Evolutionary conservation across 2,113 vertebrate genomes (phyloP).

Genomic region (Cariama cristata): DNA sequence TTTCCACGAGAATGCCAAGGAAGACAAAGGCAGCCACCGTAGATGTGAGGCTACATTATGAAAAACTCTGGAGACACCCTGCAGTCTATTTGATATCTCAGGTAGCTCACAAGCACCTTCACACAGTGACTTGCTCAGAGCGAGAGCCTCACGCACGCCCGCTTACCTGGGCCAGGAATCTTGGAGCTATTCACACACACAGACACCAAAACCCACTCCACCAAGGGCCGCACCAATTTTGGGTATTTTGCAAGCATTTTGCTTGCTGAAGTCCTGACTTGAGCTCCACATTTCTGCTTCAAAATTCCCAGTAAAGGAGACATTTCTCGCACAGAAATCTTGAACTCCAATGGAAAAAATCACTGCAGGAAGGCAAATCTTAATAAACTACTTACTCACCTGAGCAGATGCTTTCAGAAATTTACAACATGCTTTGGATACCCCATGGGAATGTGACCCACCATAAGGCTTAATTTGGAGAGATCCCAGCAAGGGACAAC

Average conservation of each 20-base stretch:
- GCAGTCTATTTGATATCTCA: background rate
- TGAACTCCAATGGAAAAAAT: background rate
- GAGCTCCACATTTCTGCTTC: background rate
- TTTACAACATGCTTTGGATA: background rate
- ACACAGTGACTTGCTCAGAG: background rate
- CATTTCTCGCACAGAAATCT: background rate
- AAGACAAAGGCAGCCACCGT: background rate
- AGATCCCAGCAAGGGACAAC: background rate
- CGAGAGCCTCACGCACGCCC: accelerated
- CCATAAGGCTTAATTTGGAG: background rate
- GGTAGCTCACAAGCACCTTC: background rate
- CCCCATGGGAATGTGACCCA: background rate
- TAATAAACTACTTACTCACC: background rate
- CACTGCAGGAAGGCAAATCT: background rate
- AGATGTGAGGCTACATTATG: background rate
- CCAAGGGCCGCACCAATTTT: accelerated
- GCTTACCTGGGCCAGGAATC: background rate
- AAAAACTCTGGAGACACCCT: background rate
- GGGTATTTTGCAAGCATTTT: background rate
- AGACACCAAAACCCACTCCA: background rate
- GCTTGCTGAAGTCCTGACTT: background rate
- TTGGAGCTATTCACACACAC: background rate
- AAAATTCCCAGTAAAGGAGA: background rate
- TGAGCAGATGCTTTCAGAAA: background rate
- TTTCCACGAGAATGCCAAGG: background rate